Evolutionary conservation across 2,888 invertebrate species (phyloP).

Genomic region (Lissocephala sabroskyi): DNA sequence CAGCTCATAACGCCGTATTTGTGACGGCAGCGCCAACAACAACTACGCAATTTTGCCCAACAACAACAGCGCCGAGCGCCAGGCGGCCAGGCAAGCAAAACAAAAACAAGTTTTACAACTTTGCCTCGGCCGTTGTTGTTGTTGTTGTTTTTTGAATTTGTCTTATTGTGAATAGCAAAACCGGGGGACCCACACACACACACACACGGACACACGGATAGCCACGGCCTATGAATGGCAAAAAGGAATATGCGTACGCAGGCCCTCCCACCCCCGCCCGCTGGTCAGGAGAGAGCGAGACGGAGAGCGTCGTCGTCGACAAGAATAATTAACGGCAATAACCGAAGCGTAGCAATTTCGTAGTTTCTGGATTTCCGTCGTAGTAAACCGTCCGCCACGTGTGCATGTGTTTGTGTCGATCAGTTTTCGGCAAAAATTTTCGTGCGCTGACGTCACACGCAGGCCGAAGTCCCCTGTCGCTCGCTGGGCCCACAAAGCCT

Average conservation of each 20-base stretch:
- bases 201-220: background rate
- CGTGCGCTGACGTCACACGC: constrained; percentile 48
- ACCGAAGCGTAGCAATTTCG: background rate
- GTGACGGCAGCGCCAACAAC: constrained; percentile 4
- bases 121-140: constrained; percentile 36
- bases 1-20: constrained; percentile 2
- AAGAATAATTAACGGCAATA: too few relatives aligned
- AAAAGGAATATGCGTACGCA: constrained; percentile 37
- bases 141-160: constrained; percentile 24
- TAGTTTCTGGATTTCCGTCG: background rate
- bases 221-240: constrained; percentile 50
- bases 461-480: too few relatives aligned
- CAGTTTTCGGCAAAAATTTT: constrained; percentile 35
- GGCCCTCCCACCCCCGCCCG: constrained; percentile 19
- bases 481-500: background rate
- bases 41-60: constrained; percentile 32
- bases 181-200: background rate
- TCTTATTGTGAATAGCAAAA: constrained; percentile 39
- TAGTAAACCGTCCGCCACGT: background rate
- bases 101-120: constrained; percentile 61
- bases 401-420: background rate
- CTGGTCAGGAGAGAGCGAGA: constrained; percentile 1
- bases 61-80: constrained; percentile 15
- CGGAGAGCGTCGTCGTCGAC: too few relatives aligned
- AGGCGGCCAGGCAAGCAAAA: constrained; percentile 18